A percentile compares a stretch with the other conserved stretches of the same genome.
Evolutionary conservation across 92 coral and sea anemone species (phyloP).

Genomic region (Chrysogorgia sp.): DNA sequence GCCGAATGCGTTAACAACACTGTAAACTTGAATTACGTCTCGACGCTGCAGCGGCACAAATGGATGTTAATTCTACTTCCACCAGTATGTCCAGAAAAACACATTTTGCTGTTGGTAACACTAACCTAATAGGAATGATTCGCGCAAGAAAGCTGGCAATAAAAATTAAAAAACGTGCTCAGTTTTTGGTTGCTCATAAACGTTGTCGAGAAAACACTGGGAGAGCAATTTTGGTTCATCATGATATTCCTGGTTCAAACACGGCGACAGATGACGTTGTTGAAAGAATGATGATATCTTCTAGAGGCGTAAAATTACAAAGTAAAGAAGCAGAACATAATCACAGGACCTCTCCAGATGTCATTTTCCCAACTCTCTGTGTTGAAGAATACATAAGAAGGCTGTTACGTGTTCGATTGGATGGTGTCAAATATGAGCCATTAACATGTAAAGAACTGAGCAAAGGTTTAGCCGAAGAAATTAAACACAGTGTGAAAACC

Average conservation of each 20-base stretch:
- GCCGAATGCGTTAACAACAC: too few relatives aligned
- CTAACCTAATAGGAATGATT: conserved; percentile 86
- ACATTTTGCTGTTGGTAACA: not conserved
- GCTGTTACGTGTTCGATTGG: conserved; percentile 63
- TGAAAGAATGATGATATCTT: conserved; percentile 62
- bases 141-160: conserved; percentile 92
- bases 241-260: conserved; percentile 68
- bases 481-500: conserved; percentile 78
- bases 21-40: too few relatives aligned
- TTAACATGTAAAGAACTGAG: conserved; percentile 78
- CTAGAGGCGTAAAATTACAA: conserved; percentile 5
- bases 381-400: conserved; percentile 81
- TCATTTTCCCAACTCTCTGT: conserved; percentile 66
- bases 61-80: too few relatives aligned
- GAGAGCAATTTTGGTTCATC: conserved; percentile 70
- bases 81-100: not conserved
- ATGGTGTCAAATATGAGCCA: conserved; percentile 67
- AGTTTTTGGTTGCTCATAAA: conserved; percentile 86
- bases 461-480: conserved; percentile 73
- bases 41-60: too few relatives aligned
- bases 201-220: conserved; percentile 82
- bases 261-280: conserved; percentile 31
- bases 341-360: conserved; percentile 52
- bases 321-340: not conserved
- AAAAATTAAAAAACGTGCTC: conserved; percentile 91